Evolutionary conservation across 2,888 invertebrate genomes (phyloP), one percentile per base, ranked within the genome.

Genomic region (Drosophila macrothrix): DNA sequence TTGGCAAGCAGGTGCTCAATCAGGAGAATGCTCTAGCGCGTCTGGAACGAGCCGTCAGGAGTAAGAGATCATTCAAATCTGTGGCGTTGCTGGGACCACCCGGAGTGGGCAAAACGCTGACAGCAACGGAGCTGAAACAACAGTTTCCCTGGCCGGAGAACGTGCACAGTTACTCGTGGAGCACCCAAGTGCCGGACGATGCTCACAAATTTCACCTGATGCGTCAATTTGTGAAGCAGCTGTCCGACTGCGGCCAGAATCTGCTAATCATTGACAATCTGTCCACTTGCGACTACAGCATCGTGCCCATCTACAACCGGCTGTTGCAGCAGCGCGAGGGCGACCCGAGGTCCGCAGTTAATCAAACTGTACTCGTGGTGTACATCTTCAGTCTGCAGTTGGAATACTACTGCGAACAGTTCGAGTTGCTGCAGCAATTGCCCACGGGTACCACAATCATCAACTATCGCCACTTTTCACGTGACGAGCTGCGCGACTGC

Each of bases 91-190:
- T 82, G 0, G 91, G 91, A 0, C 68, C 91, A 5, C 63, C 84
- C 0, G 91, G 91, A 1, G 84, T 91, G n/a, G 92, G 92, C 9
- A 92, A 92, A 63, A 76, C 86, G 0, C 64, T 90, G 12, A 83
- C 91, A 3, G 64, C 72, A 0, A 70, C 83, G 41, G 53, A 73
- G 3, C 37, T 92, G 4, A 62, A 67, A 1, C 49, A 83, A 1
- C 33, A 70, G 9, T 92, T 87, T 63, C 91, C 88, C n/a, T 92
- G 92, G 92, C 73, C 72, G 29, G 80, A 90, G 46, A 92, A 92
- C 35, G 78, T 75, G 1, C 86, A 92, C 25, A 63, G 64, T n/a
- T 88, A 86, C 41, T 80, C 79, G 3, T 92, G 91, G 91, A 76
- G 61, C 70, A 77, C 78, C 4, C 41, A 54, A n/a, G 78, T 74